A percentile compares a stretch with the other conserved stretches of the same genome.
Conservation (phyloP, 1,140 invertebrate species). For the Nylanderia fulva region DNA sequence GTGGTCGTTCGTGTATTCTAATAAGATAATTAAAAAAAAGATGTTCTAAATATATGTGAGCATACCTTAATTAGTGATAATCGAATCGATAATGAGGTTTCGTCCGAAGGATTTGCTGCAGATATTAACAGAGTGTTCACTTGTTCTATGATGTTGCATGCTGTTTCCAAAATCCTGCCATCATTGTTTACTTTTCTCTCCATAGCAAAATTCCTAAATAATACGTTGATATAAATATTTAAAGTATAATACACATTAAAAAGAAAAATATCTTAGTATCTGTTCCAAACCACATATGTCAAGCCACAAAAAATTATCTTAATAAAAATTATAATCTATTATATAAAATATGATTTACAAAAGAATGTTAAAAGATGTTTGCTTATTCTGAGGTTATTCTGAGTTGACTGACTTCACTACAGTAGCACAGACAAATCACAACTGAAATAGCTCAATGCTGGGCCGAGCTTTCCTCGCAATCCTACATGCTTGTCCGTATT, state of each 20-base stretch:
- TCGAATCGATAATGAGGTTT: conserved; percentile 88
- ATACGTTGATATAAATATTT: conserved; percentile 49
- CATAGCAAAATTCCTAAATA: conserved; percentile 76
- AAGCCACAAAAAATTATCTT: not conserved
- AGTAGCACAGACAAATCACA: conserved; percentile 79
- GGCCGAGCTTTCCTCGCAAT: conserved; percentile 59
- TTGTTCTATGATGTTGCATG: conserved; percentile 83
- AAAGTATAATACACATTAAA: not conserved
- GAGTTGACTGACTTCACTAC: conserved; percentile 75
- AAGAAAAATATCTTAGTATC: not conserved
- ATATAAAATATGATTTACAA: conserved; percentile 38
- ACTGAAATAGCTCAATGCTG: conserved; percentile 83
- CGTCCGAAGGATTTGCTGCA: conserved; percentile 89
- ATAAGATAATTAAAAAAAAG: not conserved
- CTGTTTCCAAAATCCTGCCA: conserved; percentile 81
- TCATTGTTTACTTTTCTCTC: conserved; percentile 76
- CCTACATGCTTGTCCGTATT: conserved; percentile 51
- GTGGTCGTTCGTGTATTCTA: not conserved
- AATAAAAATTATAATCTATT: not conserved
- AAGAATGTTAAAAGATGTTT: conserved; percentile 34
- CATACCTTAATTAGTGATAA: conserved; percentile 89
- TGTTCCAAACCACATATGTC: not conserved
- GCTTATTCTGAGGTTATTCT: conserved; percentile 76
- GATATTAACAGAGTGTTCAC: conserved; percentile 88
- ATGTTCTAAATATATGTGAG: conserved; percentile 21